Evolutionary conservation across 2,888 invertebrate genomes (phyloP), one percentile per base, ranked within the genome.

Genomic region (Hirtodrosophila duncani): DNA sequence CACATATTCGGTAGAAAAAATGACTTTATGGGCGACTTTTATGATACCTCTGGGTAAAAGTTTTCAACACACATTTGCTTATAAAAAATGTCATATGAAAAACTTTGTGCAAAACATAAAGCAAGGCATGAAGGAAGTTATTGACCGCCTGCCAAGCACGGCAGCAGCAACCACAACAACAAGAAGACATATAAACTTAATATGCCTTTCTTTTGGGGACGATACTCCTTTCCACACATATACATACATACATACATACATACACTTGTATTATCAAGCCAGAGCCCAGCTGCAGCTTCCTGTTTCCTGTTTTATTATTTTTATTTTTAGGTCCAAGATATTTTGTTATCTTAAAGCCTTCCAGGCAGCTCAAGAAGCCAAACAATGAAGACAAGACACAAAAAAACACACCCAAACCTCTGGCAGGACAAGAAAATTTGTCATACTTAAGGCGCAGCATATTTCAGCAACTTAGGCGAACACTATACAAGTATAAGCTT

Each of bases 341-440:
- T 61, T 69, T 69, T 53, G 70, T 70, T 79, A 70, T 70, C 67
- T 66, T 64, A 37, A 56, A 56, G 64, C 46, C 77, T 58, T 58
- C 48, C 29, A 50, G 71, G 50, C 31, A 38, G 48, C 51, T 65
- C 67, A 56, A 36, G 34, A 46, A 55, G 48, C 59, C 67, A 38
- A 75, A 71, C 71, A 79, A 71, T 71, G 68, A 50, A 39, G 18
- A 37, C 7, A 26, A 39, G 44, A 21, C 45, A 39, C 48, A 29
- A 14, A 42, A 39, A 43, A 20, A 27, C 10, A 9, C 7, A 29
- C 31, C n/a, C n/a, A n/a, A n/a, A n/a, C n/a, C n/a, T n/a, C n/a
- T n/a, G 24, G 34, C 24, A 49, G 36, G 51, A 45, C 55, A 62
- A 65, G 70, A 55, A 55, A 62, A 70, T 78, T 62, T 69, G 61